Evolutionary conservation across 2,888 invertebrate species (phyloP).

Genomic region (Balanococcus diminutus): DNA sequence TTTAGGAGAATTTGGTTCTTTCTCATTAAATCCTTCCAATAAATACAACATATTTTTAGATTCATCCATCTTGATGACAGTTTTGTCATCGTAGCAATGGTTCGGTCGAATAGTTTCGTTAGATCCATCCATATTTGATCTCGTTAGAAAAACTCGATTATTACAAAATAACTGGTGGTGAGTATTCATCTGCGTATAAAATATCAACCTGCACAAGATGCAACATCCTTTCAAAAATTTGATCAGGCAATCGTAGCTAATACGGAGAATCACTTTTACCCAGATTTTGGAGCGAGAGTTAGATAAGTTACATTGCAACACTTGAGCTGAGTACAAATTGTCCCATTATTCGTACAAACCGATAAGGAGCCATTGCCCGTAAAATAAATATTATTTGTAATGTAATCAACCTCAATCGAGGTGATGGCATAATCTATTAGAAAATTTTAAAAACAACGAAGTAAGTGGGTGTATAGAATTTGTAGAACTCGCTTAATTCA

Average conservation of each 20-base stretch:
- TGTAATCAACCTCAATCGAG: background rate
- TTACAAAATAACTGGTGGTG: too few species aligned
- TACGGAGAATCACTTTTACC: background rate
- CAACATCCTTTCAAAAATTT: background rate
- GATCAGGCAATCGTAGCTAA: too few species aligned
- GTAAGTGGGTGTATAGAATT: too few species aligned
- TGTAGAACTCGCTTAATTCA: too few species aligned
- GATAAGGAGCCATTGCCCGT: background rate
- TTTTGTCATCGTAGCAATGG: too few species aligned
- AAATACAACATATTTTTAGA: too few species aligned
- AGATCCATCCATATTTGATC: background rate
- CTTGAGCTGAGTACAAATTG: background rate
- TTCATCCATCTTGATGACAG: too few species aligned
- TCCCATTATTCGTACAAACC: background rate
- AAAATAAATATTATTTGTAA: background rate
- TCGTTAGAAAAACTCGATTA: background rate
- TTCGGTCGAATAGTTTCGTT: background rate
- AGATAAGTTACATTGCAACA: background rate
- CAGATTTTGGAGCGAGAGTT: background rate
- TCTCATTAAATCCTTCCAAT: too few species aligned
- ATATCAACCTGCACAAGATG: background rate
- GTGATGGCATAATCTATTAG: background rate
- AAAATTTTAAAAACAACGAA: too few species aligned
- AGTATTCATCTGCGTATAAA: background rate
- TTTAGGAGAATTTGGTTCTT: too few species aligned